phyloP scores from a whole-genome alignment of 2,888 invertebrate genomes.

The Leptogaster cylindrica region DNA sequence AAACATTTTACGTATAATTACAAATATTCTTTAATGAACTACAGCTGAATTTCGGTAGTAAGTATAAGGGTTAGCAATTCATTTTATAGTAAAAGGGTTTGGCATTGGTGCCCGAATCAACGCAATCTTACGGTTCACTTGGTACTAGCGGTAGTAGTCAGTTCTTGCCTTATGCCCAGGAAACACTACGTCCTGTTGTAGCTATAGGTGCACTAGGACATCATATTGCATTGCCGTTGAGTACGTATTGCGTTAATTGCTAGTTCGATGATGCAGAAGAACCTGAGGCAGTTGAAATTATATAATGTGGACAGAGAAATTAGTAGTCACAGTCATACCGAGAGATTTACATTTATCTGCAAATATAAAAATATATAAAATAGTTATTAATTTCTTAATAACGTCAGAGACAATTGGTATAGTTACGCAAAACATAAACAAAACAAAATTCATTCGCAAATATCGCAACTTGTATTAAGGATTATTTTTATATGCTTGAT shows the following conservation, averaged over 20 bases:
- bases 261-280: neutral
- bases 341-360: slow-evolving; percentile 5
- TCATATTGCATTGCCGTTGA: slow-evolving; percentile 17
- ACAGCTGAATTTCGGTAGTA: slow-evolving; percentile 12
- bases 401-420: too few species aligned
- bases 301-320: slow-evolving; percentile 10
- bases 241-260: neutral
- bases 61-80: slow-evolving; percentile 11
- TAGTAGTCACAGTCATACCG: slow-evolving; percentile 17
- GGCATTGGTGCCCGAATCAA: slow-evolving; percentile 20
- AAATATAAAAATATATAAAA: neutral
- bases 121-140: too few species aligned
- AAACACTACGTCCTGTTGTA: slow-evolving; percentile 27
- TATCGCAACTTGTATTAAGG: too few species aligned
- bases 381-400: too few species aligned
- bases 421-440: too few species aligned
- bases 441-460: too few species aligned
- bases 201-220: slow-evolving; percentile 10
- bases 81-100: slow-evolving; percentile 14
- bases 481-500: too few species aligned
- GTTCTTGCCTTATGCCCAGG: slow-evolving; percentile 26
- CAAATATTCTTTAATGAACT: slow-evolving; percentile 17
- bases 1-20: slow-evolving; percentile 11
- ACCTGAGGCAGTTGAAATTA: slow-evolving; percentile 5
- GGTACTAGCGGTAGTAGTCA: slow-evolving; percentile 22